Percentiles rank a stretch among this genome's conserved stretches.
These are phyloP conservation scores for Spatulosminthurus flaviceps DNA, from an alignment of 2,888 invertebrate species.

Conservation along the genomic window DNA sequence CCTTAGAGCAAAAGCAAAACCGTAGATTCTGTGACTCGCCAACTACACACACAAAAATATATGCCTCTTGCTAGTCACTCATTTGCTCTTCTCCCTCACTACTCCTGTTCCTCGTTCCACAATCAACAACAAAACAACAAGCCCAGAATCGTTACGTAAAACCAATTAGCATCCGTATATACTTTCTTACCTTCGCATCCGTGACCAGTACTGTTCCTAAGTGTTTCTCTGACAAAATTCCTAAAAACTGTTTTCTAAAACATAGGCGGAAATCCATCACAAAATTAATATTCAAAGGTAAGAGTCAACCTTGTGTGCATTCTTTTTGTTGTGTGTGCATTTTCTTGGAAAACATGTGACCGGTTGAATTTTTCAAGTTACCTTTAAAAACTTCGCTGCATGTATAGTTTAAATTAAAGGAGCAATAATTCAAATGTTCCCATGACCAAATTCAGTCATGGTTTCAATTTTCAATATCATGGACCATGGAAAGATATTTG, in stretches of 20 bases:
- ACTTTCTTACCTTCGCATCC: conserved; percentile 19
- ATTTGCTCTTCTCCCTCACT: neutral
- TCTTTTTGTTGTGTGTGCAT: too few species aligned
- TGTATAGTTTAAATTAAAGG: too few species aligned
- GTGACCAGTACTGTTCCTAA: neutral
- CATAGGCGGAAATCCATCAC: neutral
- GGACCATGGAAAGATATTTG: too few species aligned
- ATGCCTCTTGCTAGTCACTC: conserved; percentile 30
- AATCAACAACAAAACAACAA: neutral
- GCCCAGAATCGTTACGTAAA: neutral
- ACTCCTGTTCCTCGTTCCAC: conserved; percentile 23
- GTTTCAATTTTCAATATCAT: too few species aligned
- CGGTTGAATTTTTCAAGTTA: too few species aligned
- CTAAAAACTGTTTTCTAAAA: neutral
- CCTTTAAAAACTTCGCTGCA: too few species aligned
- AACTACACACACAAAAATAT: neutral
- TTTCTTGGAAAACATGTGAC: too few species aligned
- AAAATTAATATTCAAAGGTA: conserved; percentile 13
- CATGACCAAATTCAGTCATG: too few species aligned
- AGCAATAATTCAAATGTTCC: too few species aligned
- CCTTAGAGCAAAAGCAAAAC: neutral
- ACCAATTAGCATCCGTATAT: conserved; percentile 19
- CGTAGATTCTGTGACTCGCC: neutral
- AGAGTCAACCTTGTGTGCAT: neutral
- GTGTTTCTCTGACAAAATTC: neutral